Evolutionary conservation across 2,888 invertebrate genomes (phyloP), one percentile per base, ranked within the genome.

Genomic region (Kryphioiulus occultus): DNA sequence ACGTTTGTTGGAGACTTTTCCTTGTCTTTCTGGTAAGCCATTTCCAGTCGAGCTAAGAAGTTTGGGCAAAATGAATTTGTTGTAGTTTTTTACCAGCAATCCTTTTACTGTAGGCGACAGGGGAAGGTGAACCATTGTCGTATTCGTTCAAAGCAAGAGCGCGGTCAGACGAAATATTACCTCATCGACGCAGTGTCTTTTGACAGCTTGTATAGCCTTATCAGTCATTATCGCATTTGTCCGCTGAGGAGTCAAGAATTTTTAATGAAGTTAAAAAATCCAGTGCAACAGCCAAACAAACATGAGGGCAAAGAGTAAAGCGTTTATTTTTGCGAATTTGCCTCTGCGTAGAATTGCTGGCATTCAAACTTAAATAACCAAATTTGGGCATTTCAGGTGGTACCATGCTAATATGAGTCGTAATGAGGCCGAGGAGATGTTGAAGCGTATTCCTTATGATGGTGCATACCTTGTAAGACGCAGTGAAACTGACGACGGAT

Each of bases 1-100:
- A 98, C 98, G 0, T 98, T 98, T 92, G 97, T 98, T 0, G 98
- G 98, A 0, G 98, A 98, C 92, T 98, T 98, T 91, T 97, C 98
- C 89, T 93, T 99, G 39, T 98, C 98, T 0, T 98, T 99, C 92
- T 97, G 97, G 98, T 93, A 90, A 91, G 92, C 32, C 19, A 32
- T 82, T 32, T 87, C 7, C 30, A 26, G 15, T 83, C 26, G 1
- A 15, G 9, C 82, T 83, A 3, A 1, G 22, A 30, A 78, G n/a
- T n/a, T 2, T n/a, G 5, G 53, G 10, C 59, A 32, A 22, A 53
- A 53, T 19, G 4, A 5, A 5, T 7, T 44, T 44, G 44, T 86
- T 32, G 19, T 35, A 68, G 35, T 84, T 35, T 84, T 35, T 84
- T 3, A 84, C 32, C 7, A 22, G 15, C 17, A 17, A 0, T 87